Conservation (phyloP, 2,797 vertebrate species). For the Babyrousa celebensis region DNA sequence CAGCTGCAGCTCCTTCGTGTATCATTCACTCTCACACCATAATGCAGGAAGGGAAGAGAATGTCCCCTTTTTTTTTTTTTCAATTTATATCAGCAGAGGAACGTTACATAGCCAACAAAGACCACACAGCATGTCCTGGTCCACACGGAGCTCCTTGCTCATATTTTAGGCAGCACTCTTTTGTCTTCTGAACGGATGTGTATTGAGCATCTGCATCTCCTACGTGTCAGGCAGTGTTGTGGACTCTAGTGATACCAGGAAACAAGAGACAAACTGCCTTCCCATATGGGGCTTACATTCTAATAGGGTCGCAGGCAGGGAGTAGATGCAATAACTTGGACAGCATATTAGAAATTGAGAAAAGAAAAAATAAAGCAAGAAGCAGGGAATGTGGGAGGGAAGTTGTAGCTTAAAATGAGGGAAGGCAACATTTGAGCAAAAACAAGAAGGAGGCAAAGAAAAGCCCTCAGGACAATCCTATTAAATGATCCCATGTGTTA, state of each 20-base stretch:
- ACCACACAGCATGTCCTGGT: not conserved
- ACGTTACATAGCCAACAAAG: not conserved
- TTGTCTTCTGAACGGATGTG: not conserved
- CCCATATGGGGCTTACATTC: not conserved
- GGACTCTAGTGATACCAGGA: not conserved
- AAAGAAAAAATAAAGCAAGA: not conserved
- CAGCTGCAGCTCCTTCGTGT: not conserved
- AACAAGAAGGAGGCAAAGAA: not conserved
- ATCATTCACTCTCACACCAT: not conserved
- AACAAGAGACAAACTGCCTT: not conserved
- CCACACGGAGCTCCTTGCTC: not conserved
- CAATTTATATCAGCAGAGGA: not conserved
- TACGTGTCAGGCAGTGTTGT: not conserved
- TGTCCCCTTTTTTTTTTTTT: not conserved
- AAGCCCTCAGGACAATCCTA: not conserved
- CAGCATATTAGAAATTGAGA: not conserved
- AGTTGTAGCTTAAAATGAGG: not conserved
- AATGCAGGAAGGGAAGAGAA: not conserved
- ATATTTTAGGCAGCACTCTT: rapidly evolving
- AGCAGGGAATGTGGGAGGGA: not conserved
- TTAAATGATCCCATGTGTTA: not conserved
- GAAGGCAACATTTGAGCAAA: not conserved
- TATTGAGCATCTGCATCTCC: not conserved
- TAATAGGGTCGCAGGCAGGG: not conserved
- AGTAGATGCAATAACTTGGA: not conserved